Base-by-base conservation (phyloP, 2,888 invertebrate genomes). In the Drosophila anomalata region DNA sequence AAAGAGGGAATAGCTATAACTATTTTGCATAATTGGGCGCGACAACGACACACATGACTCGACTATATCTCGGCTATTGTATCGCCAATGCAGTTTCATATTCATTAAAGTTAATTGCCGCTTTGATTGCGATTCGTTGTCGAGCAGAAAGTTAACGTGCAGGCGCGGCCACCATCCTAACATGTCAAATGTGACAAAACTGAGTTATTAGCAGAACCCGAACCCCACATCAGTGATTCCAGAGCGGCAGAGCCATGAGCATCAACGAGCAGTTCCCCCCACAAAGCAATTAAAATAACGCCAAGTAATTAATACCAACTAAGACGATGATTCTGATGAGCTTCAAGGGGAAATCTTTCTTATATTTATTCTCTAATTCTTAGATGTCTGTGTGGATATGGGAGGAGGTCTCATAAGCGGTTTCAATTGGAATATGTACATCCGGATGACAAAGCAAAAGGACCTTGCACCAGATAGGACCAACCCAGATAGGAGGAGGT, bases 231-330 rank as follows among this genome's bases (percentile, higher is more conserved):
- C 76, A 84, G 68, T 74, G 65, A 60, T 55, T 73, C 42, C 75
- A 72, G 66, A 65, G 68, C 69, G 60, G 67, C 70, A 52, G 71
- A 75, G 57, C 60, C 50, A 56, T 56, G 57, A 71, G 73, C 61
- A 76, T 68, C 70, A 69, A 59, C 57, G 62, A 66, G 68, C 75
- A 48, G 60, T 29, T 24, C 33, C 39, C 39, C 44, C 63, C 81
- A 76, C 89, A 84, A 75, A 79, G 77, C 68, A 73, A 77, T 89
- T 89, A 76, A 83, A 76, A 79, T 76, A 85, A 89, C 72, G 83
- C 89, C 85, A 82, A 88, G 77, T 85, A 88, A 89, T 89, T 89
- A 88, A 89, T 77, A 75, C 65, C 41, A 62, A 72, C 79, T 79
- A 69, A 20, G 41, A 20, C 9, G 20, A 42, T 42, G 11, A 42